phyloP scores from a whole-genome alignment of 2,888 invertebrate genomes.

The Morinoia aosen region DNA sequence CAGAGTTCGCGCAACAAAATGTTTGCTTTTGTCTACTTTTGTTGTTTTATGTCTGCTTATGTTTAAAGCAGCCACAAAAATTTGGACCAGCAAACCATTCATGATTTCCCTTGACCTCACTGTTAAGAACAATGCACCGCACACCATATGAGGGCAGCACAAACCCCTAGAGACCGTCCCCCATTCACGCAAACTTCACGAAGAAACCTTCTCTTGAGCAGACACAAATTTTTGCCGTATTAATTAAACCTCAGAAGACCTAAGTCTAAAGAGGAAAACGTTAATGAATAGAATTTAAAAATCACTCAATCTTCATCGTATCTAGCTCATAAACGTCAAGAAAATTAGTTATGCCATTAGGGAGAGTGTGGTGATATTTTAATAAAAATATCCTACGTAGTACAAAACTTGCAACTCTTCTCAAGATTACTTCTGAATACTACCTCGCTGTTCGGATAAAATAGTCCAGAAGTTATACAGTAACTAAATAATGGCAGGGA shows the following conservation, averaged over 20 bases:
- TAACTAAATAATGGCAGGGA: too few species aligned
- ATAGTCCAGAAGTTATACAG: too few species aligned
- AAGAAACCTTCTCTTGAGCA: not conserved
- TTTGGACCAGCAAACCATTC: too few species aligned
- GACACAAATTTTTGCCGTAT: not conserved
- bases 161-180: not conserved
- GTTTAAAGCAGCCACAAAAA: not conserved
- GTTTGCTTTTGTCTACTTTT: too few species aligned
- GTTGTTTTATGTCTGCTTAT: too few species aligned
- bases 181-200: not conserved
- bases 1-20: too few species aligned
- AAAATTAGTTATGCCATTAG: not conserved
- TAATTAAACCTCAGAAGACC: not conserved
- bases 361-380: not conserved
- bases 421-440: too few species aligned
- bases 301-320: not conserved
- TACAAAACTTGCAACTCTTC: too few species aligned
- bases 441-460: too few species aligned
- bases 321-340: not conserved
- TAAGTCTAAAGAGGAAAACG: not conserved
- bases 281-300: not conserved
- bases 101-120: not conserved
- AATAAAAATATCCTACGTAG: not conserved
- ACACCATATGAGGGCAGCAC: not conserved
- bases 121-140: not conserved